Evolutionary conservation across 1,140 invertebrate genomes (phyloP).

Genomic region (Drosophila rufa): DNA sequence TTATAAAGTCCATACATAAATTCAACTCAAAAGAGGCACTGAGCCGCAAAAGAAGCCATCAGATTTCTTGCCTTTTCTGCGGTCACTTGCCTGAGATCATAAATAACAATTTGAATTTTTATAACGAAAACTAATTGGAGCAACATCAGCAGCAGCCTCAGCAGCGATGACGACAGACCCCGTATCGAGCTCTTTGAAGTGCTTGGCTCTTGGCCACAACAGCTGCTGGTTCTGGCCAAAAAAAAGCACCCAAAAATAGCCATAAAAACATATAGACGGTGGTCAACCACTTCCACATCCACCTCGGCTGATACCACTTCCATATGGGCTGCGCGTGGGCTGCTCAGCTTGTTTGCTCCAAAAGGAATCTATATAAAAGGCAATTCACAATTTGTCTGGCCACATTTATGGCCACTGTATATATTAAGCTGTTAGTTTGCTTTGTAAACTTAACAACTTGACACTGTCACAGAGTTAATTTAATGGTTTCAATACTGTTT

Average conservation of each 20-base stretch:
- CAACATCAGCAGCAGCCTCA: slow-evolving; percentile 24
- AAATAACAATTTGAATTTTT: slow-evolving; percentile 60
- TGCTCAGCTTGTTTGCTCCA: background rate
- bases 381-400: slow-evolving; percentile 7
- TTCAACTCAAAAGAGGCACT: slow-evolving; percentile 9
- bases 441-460: slow-evolving; percentile 3
- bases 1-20: slow-evolving; percentile 1
- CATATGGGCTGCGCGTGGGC: slow-evolving; percentile 37
- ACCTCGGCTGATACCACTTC: slow-evolving; percentile 19
- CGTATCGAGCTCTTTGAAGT: slow-evolving; percentile 50
- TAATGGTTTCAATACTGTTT: too few species aligned
- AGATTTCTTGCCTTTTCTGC: slow-evolving; percentile 29
- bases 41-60: slow-evolving; percentile 13
- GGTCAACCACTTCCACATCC: slow-evolving; percentile 41
- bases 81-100: slow-evolving; percentile 45
- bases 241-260: slow-evolving; percentile 23
- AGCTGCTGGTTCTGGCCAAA: slow-evolving; percentile 30
- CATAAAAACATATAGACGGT: slow-evolving; percentile 41
- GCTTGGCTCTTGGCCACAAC: slow-evolving; percentile 25
- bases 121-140: slow-evolving; percentile 58
- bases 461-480: background rate
- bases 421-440: slow-evolving; percentile 10
- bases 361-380: background rate
- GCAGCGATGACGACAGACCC: slow-evolving; percentile 25
- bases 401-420: slow-evolving; percentile 1